Base-by-base conservation (phyloP, 2,113 vertebrate species). In the Tonatia bakeri region DNA sequence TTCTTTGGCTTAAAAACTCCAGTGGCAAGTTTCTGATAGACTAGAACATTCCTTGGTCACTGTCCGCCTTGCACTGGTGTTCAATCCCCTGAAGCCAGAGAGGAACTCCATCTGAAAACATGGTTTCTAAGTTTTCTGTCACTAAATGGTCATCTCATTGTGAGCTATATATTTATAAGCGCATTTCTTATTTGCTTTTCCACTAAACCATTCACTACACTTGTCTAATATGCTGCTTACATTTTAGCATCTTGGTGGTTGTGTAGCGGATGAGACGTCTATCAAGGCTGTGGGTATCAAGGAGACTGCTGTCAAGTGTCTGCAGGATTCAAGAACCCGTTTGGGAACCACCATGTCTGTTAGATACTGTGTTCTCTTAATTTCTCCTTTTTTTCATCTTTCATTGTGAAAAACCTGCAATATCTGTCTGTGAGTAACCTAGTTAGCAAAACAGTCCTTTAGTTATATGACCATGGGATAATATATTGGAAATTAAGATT, bases 1-100 rank as follows among this genome's bases (percentile, higher is more conserved):
- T 94, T 87, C 70, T 95, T 94, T 59, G 85, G 50, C 85, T 94
- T 69, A 94, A 80, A 94, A 80, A 22, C 43, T 69, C 80, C 84
- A 73, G 87, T 87, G 89, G 40, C 85, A 81, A 81, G 77, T 84
- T 92, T 81, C 82, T 80, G 45, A 95, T 43, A 80, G 77, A 75
- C 73, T 54, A 45, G 52, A 80, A 38, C n/a, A 65, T 90, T 81
- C 16, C 24, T 56, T 43, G 24, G 26, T 64, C 81, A 64, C 75
- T 87, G 40, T 69, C 50, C 50, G 45, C 24, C 54, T 75, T 7
- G 38, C 45, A 59, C 59, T 88, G 76, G 19, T 38, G n/a, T 28
- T 11, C 50, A 84, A 7, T 87, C 14, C 31, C 20, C 80, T 64
- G 43, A 40, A 38, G 26, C 28, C 38, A 40, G 4, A 40, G 54